Percentiles rank a stretch among this genome's conserved stretches.
phyloP scores from a whole-genome alignment of 2,888 invertebrate genomes.

The Petrolisthes cinctipes region DNA sequence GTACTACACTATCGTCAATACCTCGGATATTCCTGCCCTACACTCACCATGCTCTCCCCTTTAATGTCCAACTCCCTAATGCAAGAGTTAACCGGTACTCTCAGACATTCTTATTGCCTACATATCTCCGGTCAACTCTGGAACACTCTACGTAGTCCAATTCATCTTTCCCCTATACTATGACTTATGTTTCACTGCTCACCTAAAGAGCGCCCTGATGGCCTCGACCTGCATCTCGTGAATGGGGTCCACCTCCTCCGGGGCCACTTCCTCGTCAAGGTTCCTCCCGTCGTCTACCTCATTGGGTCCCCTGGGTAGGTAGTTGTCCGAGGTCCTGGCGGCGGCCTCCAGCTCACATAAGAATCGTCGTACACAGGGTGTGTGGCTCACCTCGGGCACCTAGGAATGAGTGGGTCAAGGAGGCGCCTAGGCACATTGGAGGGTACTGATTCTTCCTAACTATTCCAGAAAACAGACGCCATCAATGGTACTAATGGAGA shows the following conservation, averaged over 20 bases:
- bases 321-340: slow-evolving; percentile 53
- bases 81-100: neutral
- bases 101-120: neutral
- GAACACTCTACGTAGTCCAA: neutral
- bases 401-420: neutral
- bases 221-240: slow-evolving; percentile 58
- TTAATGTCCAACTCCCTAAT: too few species aligned
- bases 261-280: slow-evolving; percentile 55
- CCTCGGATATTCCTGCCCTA: too few species aligned
- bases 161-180: neutral
- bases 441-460: too few species aligned
- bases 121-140: neutral
- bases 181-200: neutral
- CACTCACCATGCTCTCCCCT: too few species aligned
- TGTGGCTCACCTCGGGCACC: slow-evolving; percentile 46
- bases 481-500: too few species aligned
- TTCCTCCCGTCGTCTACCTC: slow-evolving; percentile 30
- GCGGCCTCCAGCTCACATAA: slow-evolving; percentile 54
- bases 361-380: slow-evolving; percentile 52
- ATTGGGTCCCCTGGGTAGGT: slow-evolving; percentile 23
- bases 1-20: too few species aligned
- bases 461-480: too few species aligned
- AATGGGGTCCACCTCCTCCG: slow-evolving; percentile 53
- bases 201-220: slow-evolving; percentile 54
- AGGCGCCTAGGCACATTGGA: neutral